Percentiles rank a stretch among this genome's conserved stretches.
Conservation (phyloP, 2,888 invertebrate genomes). For the Penaeus monodon region DNA sequence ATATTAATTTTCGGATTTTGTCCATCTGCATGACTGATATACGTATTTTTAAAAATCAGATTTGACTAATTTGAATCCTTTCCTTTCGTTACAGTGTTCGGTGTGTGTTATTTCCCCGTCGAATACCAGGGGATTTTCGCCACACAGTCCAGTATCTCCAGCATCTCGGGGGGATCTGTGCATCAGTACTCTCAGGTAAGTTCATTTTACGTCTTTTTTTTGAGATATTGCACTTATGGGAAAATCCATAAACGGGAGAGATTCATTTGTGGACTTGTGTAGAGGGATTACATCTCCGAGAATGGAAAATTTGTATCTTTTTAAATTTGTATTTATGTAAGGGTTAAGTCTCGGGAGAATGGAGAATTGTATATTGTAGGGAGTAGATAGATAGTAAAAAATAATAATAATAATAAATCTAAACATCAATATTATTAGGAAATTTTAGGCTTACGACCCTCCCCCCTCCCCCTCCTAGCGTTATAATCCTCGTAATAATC, state of each 20-base stretch:
- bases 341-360: too few species aligned
- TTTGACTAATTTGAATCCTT: background rate
- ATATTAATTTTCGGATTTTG: background rate
- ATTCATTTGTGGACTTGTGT: too few species aligned
- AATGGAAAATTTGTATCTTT: too few species aligned
- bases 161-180: conserved; percentile 61
- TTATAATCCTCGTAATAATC: background rate
- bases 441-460: too few species aligned
- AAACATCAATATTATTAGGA: too few species aligned
- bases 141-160: conserved; percentile 72
- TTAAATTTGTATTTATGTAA: too few species aligned
- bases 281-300: too few species aligned
- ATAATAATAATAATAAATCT: too few species aligned
- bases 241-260: too few species aligned
- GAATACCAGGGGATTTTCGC: conserved; percentile 78
- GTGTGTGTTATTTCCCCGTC: conserved; percentile 77
- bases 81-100: conserved; percentile 66
- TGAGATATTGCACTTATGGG: too few species aligned
- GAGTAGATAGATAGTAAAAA: too few species aligned
- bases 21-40: background rate
- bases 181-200: conserved; percentile 62
- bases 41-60: background rate
- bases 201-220: background rate
- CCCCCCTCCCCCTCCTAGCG: background rate
- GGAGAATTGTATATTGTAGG: too few species aligned